These are phyloP conservation scores for Orthonyx spaldingii DNA, from an alignment of 2,113 vertebrate species.

Conservation along the genomic window DNA sequence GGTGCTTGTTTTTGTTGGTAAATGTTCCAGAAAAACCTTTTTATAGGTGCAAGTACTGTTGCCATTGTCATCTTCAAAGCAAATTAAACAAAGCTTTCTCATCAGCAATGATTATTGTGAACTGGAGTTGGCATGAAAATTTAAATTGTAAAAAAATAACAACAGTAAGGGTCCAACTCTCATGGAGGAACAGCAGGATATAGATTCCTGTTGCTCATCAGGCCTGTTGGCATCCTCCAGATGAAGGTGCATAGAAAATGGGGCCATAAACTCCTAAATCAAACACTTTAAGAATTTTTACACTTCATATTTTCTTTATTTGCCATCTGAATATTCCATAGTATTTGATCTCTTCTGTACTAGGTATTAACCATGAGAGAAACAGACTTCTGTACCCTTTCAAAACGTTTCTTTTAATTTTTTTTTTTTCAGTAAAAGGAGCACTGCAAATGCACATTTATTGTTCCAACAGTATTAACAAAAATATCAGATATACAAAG, in stretches of 20 bases:
- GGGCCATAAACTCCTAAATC: neutral
- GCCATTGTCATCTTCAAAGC: neutral
- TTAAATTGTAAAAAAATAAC: neutral
- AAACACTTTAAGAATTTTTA: neutral
- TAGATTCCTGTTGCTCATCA: neutral
- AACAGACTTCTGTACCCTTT: neutral
- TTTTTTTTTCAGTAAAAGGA: neutral
- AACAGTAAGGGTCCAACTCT: neutral
- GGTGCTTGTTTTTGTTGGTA: neutral
- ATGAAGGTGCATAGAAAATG: neutral
- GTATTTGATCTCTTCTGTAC: neutral
- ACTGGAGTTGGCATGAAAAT: neutral
- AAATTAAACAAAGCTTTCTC: neutral
- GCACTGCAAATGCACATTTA: neutral
- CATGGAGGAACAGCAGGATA: neutral
- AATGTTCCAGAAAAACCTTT: neutral
- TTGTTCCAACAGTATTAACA: neutral
- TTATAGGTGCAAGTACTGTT: neutral
- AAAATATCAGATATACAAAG: neutral
- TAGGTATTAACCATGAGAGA: neutral
- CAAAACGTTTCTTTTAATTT: neutral
- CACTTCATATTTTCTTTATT: neutral
- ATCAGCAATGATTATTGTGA: neutral
- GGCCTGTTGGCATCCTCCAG: neutral
- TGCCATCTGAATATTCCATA: neutral